Evolutionary conservation across 2,888 invertebrate genomes (phyloP).

Genomic region (Pollenia angustigena): DNA sequence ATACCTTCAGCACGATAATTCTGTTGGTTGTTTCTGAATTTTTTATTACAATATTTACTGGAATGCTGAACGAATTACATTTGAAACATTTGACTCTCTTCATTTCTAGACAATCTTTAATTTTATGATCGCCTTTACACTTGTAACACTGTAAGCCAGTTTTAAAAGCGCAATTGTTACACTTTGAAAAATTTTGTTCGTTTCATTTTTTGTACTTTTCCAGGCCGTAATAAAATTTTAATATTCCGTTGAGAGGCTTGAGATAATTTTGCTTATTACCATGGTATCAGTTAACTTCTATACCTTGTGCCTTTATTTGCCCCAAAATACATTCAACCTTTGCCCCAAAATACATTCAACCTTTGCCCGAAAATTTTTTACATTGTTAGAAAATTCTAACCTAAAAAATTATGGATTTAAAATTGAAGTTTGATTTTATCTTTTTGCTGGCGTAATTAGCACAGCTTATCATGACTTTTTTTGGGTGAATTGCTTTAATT

Average conservation of each 20-base stretch:
- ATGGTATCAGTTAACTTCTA: no score
- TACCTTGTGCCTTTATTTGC: no score
- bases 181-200: background rate
- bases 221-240: no score
- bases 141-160: conserved; percentile 33
- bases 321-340: no score
- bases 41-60: no score
- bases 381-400: no score
- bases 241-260: no score
- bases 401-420: conserved; percentile 14
- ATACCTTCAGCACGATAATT: conserved; percentile 7
- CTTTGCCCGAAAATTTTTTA: no score
- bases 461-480: conserved; percentile 18
- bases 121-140: conserved; percentile 33
- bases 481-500: conserved; percentile 4
- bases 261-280: no score
- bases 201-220: no score
- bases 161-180: conserved; percentile 10
- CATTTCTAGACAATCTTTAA: conserved; percentile 17
- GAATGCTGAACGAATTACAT: no score
- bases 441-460: conserved; percentile 12
- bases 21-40: background rate
- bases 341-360: no score
- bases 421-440: conserved; percentile 7
- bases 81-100: conserved; percentile 14